Conservation (phyloP, 64 coral and sea anemone genomes). For the Exaiptasia diaphana region DNA sequence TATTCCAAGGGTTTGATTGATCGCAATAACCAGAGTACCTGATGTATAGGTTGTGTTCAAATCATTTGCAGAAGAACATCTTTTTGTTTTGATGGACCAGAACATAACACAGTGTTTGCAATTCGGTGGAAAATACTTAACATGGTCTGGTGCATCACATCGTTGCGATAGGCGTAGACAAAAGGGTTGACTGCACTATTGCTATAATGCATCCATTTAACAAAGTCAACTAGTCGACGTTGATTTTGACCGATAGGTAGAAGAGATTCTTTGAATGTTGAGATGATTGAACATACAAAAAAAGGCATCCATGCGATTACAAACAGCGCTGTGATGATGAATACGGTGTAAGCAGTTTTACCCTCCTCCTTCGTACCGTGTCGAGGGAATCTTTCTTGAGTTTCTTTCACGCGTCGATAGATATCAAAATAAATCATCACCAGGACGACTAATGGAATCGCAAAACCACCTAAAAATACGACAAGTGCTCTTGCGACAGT, state of each 20-base stretch:
- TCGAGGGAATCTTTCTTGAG: not conserved
- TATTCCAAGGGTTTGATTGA: too few relatives aligned
- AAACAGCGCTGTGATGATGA: constrained; percentile 30
- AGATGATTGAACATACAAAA: constrained; percentile 35
- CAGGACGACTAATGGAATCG: constrained; percentile 1
- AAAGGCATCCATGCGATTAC: constrained; percentile 40
- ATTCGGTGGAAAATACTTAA: too few relatives aligned
- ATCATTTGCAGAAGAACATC: too few relatives aligned
- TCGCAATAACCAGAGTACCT: too few relatives aligned
- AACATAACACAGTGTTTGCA: too few relatives aligned
- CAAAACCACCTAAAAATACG: constrained; percentile 26
- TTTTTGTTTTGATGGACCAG: too few relatives aligned
- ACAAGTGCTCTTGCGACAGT: not conserved
- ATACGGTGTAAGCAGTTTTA: constrained; percentile 1
- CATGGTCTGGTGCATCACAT: constrained; percentile 61
- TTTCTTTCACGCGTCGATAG: not conserved
- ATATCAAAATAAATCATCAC: constrained; percentile 16
- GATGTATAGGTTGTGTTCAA: too few relatives aligned
- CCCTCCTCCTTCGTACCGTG: not conserved
- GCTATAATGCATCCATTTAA: constrained; percentile 92
- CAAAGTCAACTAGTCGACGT: constrained; percentile 46
- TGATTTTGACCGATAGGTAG: not conserved
- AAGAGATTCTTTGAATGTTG: not conserved
- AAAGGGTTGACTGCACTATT: constrained; percentile 80
- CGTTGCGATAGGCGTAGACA: constrained; percentile 82